phyloP scores from a whole-genome alignment of 2,888 invertebrate genomes.

The Fragum sueziense region DNA sequence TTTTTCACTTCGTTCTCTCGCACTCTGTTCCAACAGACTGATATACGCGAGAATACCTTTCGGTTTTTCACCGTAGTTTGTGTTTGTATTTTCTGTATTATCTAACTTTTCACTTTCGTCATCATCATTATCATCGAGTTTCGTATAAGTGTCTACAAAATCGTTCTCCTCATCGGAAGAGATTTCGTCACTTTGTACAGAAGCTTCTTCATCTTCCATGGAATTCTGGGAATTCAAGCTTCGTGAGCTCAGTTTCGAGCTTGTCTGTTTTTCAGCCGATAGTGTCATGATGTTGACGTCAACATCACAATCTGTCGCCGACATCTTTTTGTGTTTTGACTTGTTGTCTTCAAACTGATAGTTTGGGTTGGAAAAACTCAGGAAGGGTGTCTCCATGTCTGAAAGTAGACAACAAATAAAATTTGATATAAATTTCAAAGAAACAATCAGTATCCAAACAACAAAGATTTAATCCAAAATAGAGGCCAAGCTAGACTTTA shows the following conservation, averaged over 20 bases:
- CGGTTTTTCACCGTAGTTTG: constrained; percentile 59
- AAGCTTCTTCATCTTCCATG: constrained; percentile 52
- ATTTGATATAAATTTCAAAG: too few relatives aligned
- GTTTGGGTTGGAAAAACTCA: constrained; percentile 95
- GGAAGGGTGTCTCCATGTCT: constrained; percentile 92
- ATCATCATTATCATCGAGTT: constrained; percentile 49
- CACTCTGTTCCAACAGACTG: constrained; percentile 78
- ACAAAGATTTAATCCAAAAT: too few relatives aligned
- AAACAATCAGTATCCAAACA: too few relatives aligned
- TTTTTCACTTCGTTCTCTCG: constrained; percentile 62
- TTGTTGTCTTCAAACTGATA: constrained; percentile 86
- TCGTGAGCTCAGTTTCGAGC: constrained; percentile 46
- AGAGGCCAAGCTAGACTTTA: too few relatives aligned
- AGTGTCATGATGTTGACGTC: constrained; percentile 65
- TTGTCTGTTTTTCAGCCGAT: constrained; percentile 60
- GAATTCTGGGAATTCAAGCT: constrained; percentile 54
- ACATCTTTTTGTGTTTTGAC: constrained; percentile 66
- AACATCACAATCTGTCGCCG: constrained; percentile 48
- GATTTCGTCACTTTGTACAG: constrained; percentile 61
- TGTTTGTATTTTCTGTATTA: constrained; percentile 58
- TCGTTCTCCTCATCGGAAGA: constrained; percentile 69
- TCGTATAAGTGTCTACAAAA: constrained; percentile 60
- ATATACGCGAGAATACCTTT: constrained; percentile 80
- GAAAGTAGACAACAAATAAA: constrained; percentile 78
- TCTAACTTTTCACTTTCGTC: constrained; percentile 51